Percentiles rank a stretch among this genome's conserved stretches.
Evolutionary conservation across 2,113 vertebrate species (phyloP).

Genomic region (Mirounga angustirostris): DNA sequence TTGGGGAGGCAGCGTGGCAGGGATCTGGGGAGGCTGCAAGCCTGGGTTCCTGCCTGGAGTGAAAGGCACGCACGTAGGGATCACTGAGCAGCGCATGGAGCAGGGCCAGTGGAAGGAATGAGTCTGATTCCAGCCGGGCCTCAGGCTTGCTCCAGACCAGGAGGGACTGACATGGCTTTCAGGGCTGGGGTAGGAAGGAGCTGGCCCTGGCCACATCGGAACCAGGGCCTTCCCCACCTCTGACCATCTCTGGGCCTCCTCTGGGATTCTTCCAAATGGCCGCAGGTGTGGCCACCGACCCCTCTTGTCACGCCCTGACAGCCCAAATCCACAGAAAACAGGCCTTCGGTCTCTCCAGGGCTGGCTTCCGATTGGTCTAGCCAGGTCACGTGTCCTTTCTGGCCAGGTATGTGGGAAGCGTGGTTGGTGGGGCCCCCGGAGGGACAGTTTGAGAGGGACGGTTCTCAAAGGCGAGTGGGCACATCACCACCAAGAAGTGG

Average conservation of each 20-base stretch:
- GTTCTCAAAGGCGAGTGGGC: rapidly evolving
- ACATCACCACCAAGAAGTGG: rapidly evolving
- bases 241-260: rapidly evolving
- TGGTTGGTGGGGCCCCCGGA: background rate
- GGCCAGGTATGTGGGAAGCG: rapidly evolving
- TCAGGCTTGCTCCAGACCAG: rapidly evolving
- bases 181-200: rapidly evolving
- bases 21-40: rapidly evolving
- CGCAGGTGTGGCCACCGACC: rapidly evolving
- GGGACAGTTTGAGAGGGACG: background rate
- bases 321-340: background rate
- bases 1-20: rapidly evolving
- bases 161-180: background rate
- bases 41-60: background rate
- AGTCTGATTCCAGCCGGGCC: too few relatives aligned
- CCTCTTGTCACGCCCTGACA: too few relatives aligned
- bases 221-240: background rate
- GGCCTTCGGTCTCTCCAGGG: background rate
- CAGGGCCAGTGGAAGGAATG: rapidly evolving
- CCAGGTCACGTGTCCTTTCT: background rate
- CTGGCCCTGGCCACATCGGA: rapidly evolving
- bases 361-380: background rate
- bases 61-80: rapidly evolving
- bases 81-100: rapidly evolving
- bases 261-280: background rate